Evolutionary conservation across 1,140 invertebrate genomes (phyloP).

Genomic region (Panagrolaimus sp.): DNA sequence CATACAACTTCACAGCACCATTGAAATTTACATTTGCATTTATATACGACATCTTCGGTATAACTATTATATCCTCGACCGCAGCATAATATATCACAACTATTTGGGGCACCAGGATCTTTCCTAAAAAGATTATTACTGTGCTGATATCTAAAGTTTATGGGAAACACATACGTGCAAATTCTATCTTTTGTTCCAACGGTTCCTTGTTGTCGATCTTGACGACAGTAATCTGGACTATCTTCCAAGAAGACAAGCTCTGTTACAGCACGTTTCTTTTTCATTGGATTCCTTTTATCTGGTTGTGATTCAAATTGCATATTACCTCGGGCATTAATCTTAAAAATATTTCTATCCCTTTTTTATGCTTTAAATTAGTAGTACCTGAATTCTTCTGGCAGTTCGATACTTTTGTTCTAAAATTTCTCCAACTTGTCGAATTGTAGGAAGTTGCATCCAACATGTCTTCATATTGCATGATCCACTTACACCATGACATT

Average conservation of each 20-base stretch:
- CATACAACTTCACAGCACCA: constrained; percentile 43
- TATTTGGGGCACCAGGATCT: constrained; percentile 58
- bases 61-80: constrained; percentile 63
- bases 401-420: constrained; percentile 34
- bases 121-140: constrained; percentile 32
- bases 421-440: constrained; percentile 58
- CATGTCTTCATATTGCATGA: constrained; percentile 88
- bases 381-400: constrained; percentile 35
- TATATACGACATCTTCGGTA: constrained; percentile 53
- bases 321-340: constrained; percentile 43
- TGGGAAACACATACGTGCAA: constrained; percentile 58
- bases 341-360: background rate
- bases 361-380: background rate
- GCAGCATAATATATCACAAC: constrained; percentile 64
- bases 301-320: constrained; percentile 46
- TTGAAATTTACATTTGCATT: constrained; percentile 64
- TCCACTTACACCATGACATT: constrained; percentile 87
- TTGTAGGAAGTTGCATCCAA: constrained; percentile 66
- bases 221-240: constrained; percentile 83
- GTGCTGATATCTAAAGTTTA: background rate
- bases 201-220: constrained; percentile 33
- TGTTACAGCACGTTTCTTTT: constrained; percentile 32
- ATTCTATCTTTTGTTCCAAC: constrained; percentile 68
- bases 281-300: constrained; percentile 29
- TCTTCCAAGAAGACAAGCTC: constrained; percentile 79